Evolutionary conservation across 2,888 invertebrate species (phyloP), one percentile per base, ranked within the genome.

Genomic region (Erebia aethiops): DNA sequence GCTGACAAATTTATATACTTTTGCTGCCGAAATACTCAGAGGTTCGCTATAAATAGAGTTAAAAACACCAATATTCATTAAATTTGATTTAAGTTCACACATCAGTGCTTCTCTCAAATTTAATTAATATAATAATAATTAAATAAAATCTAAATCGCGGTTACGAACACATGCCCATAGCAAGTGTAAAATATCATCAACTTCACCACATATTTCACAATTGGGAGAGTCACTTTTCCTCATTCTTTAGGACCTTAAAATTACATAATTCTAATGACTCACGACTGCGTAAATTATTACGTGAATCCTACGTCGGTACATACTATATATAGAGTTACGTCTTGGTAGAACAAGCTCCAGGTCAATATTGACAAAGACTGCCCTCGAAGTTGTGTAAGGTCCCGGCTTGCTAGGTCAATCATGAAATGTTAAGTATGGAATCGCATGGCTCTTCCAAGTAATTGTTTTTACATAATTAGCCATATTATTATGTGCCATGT

Each of bases 371-470:
- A 79, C 75, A 86, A 83, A 83, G 81, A 80, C 80, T 83, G 76
- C 73, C 74, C 75, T 77, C 77, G 77, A 69, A 62, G 66, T 70
- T 68, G 74, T 63, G 73, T 74, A 77, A 78, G 83, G 83, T 83
- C 80, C 78, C 80, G 83, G 81, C 82, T 74, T 61, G 64, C 69
- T 71, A 69, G 76, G 74, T 74, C 75, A 79, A 84, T 83, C 85
- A 85, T 82, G 82, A 84, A 90, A 87, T 83, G 88, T 89, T 90
- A 90, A 90, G 88, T 89, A 88, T 89, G 84, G 84, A 82, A 90
- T 91, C 84, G 91, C 91, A 89, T 91, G 91, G 86, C 87, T 69
- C 52, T 52, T 52, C 58, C 26, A 60, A 60, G 61, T 52, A n/a
- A 21, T 57, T 46, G n/a, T 57, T 67, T 61, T 26, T 52, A 26